A percentile compares a stretch with the other conserved stretches of the same genome.
phyloP scores from a whole-genome alignment of 2,888 invertebrate species.

The Hirudinaria manillensis region DNA sequence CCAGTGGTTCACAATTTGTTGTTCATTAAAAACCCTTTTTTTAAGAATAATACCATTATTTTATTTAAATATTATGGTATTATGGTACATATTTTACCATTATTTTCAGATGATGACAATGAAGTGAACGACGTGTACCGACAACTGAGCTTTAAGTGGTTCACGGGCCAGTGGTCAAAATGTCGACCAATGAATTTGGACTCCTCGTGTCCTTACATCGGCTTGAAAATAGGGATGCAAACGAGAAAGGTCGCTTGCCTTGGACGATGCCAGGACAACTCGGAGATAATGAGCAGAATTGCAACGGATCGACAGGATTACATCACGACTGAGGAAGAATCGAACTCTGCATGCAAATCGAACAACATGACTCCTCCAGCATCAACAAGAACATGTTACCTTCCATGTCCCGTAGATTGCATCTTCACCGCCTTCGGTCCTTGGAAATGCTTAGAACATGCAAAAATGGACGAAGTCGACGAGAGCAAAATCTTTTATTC shows the following conservation, averaged over 20 bases:
- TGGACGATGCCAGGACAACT: not conserved
- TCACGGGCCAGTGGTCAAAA: slow-evolving; percentile 26
- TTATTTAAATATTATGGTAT: not conserved
- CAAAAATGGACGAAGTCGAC: not conserved
- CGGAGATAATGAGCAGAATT: not conserved
- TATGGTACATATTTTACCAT: not conserved
- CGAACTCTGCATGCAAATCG: not conserved
- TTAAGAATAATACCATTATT: not conserved
- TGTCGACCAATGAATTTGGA: slow-evolving; percentile 11
- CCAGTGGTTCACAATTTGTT: too few relatives aligned
- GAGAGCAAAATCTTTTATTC: not conserved
- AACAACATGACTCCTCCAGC: slow-evolving; percentile 29
- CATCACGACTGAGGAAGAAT: not conserved
- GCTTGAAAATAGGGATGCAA: not conserved
- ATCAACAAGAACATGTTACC: slow-evolving; percentile 34
- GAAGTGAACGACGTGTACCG: not conserved
- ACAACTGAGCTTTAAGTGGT: slow-evolving; percentile 26
- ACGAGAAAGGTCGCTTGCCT: slow-evolving; percentile 1
- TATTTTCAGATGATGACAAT: not conserved
- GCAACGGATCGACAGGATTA: not conserved
- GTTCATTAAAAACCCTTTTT: not conserved
- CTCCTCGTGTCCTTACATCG: not conserved
- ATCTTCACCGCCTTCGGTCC: slow-evolving; percentile 34
- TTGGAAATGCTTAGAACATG: slow-evolving; percentile 31
- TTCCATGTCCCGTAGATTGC: slow-evolving; percentile 39